A percentile compares a stretch with the other conserved stretches of the same genome.
phyloP scores from a whole-genome alignment of 2,888 invertebrate genomes.

The Drosophila peninsularis region DNA sequence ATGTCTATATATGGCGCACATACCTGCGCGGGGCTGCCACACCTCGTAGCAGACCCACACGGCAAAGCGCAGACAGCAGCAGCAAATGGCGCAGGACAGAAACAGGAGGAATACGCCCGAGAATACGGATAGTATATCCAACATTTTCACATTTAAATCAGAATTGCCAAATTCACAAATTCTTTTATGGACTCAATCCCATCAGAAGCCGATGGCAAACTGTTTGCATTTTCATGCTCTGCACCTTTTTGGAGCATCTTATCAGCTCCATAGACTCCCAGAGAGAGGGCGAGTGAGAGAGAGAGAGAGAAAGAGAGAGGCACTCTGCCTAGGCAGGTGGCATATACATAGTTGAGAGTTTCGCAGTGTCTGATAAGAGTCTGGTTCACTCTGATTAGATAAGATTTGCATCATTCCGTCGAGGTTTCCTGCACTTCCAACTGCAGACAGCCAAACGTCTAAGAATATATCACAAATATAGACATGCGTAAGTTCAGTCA shows the following conservation, averaged over 20 bases:
- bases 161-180: background rate
- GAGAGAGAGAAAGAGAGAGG: background rate
- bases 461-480: constrained; percentile 22
- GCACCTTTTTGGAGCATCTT: constrained; percentile 19
- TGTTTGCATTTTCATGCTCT: constrained; percentile 26
- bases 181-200: background rate
- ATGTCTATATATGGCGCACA: constrained; percentile 2
- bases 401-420: constrained; percentile 52
- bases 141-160: constrained; percentile 38
- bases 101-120: constrained; percentile 72
- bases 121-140: constrained; percentile 61
- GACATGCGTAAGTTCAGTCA: constrained; percentile 2
- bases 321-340: background rate
- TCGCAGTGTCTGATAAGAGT: constrained; percentile 29
- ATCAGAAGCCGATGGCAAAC: constrained; percentile 31
- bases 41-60: constrained; percentile 67
- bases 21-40: constrained; percentile 43
- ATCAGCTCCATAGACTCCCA: constrained; percentile 24
- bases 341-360: background rate
- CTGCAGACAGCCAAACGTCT: constrained; percentile 10
- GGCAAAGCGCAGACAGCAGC: constrained; percentile 69
- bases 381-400: constrained; percentile 41
- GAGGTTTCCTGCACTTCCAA: constrained; percentile 15
- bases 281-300: background rate
- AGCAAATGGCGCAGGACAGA: constrained; percentile 60